Evolutionary conservation across 2,113 vertebrate genomes (phyloP).

Genomic region (Barnardius zonarius): DNA sequence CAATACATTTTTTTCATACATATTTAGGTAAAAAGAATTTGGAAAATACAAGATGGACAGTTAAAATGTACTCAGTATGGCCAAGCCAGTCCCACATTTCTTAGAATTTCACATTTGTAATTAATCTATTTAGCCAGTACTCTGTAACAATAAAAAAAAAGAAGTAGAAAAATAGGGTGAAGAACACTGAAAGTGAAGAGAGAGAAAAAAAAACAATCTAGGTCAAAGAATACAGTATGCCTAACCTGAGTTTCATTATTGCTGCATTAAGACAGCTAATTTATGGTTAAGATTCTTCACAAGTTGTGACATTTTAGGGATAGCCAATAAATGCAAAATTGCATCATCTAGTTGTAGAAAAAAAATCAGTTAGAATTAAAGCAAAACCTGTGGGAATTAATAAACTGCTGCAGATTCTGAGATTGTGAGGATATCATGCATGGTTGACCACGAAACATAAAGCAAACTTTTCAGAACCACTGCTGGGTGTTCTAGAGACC

Average conservation of each 20-base stretch:
- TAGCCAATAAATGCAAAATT: not conserved
- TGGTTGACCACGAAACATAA: not conserved
- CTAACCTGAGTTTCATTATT: not conserved
- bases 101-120: not conserved
- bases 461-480: not conserved
- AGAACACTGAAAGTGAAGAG: not conserved
- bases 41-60: not conserved
- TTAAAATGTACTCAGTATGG: not conserved
- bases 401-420: not conserved
- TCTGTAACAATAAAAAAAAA: not conserved
- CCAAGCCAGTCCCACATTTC: not conserved
- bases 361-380: not conserved
- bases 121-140: not conserved
- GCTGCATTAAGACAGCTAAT: not conserved
- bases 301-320: not conserved
- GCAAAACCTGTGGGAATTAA: not conserved
- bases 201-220: not conserved
- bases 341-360: not conserved
- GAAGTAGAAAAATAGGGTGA: not conserved
- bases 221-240: not conserved
- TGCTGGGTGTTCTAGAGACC: not conserved
- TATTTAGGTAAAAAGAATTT: not conserved
- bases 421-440: not conserved
- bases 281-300: not conserved
- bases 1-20: not conserved